phyloP scores from a whole-genome alignment of 2,113 vertebrate species.

The Conger conger region DNA sequence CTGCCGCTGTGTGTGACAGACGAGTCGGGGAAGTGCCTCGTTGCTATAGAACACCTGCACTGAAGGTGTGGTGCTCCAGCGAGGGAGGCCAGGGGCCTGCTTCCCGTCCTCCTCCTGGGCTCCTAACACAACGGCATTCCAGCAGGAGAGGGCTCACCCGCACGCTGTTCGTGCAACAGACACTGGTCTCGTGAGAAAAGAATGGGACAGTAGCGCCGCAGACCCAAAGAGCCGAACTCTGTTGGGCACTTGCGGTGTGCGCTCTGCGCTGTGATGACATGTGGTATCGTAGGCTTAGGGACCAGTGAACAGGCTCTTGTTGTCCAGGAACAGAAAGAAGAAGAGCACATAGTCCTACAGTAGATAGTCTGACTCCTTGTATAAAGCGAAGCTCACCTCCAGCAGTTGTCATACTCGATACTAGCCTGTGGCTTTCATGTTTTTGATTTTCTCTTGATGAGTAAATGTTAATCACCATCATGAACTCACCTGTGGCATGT shows the following conservation, averaged over 20 bases:
- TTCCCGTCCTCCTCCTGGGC: not conserved
- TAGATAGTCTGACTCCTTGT: not conserved
- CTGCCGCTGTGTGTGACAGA: too few species aligned
- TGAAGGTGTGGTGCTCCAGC: not conserved
- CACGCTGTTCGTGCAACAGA: not conserved
- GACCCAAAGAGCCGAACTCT: not conserved
- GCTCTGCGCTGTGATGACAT: not conserved
- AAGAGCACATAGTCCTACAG: not conserved
- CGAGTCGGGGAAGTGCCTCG: not conserved
- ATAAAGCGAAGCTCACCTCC: not conserved
- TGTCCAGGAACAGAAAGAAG: not conserved
- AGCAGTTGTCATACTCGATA: not conserved
- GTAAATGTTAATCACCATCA: not conserved
- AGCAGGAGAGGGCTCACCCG: not conserved
- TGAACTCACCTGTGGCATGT: conserved; percentile 1
- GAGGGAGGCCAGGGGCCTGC: not conserved
- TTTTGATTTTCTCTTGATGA: not conserved
- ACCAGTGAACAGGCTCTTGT: not conserved
- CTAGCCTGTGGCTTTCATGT: conserved; percentile 3
- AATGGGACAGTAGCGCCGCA: not conserved
- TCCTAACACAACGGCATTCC: not conserved
- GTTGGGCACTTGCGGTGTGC: not conserved
- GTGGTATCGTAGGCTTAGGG: not conserved
- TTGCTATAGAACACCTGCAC: not conserved
- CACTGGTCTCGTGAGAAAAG: not conserved